Evolutionary conservation across 1,140 invertebrate species (phyloP).

Genomic region (Drosophila serrata): DNA sequence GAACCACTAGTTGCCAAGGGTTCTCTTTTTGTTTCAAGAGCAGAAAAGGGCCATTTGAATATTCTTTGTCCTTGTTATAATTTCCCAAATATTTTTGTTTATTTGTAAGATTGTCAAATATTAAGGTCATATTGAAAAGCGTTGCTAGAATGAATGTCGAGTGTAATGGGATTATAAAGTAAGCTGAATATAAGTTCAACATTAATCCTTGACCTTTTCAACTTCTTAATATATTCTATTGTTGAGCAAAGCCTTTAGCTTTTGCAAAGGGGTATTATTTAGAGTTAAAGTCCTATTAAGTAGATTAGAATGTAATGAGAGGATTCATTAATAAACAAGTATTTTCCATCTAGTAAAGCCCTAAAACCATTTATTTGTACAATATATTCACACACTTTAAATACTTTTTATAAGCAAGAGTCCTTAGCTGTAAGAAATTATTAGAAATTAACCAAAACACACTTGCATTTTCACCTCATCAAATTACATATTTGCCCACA

Average conservation of each 20-base stretch:
- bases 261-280: not conserved
- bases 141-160: not conserved
- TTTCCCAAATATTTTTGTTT: not conserved
- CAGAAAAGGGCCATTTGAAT: conserved; percentile 3
- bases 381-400: not conserved
- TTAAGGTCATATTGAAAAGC: not conserved
- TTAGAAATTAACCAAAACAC: not conserved
- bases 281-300: not conserved
- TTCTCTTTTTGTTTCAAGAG: not conserved
- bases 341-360: not conserved
- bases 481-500: conserved; percentile 11
- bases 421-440: not conserved
- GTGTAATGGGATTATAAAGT: conserved; percentile 1
- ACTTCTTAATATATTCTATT: not conserved
- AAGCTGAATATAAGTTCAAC: not conserved
- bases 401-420: no score
- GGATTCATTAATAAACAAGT: not conserved
- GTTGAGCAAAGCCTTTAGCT: not conserved
- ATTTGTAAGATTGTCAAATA: not conserved
- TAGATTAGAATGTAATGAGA: no score
- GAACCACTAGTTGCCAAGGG: not conserved
- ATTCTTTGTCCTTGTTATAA: conserved; percentile 20
- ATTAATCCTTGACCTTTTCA: conserved; percentile 1
- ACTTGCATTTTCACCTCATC: conserved; percentile 25
- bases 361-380: no score